Evolutionary conservation across 2,113 vertebrate genomes (phyloP), one percentile per base, ranked within the genome.

Genomic region (Grammomys surdaster): DNA sequence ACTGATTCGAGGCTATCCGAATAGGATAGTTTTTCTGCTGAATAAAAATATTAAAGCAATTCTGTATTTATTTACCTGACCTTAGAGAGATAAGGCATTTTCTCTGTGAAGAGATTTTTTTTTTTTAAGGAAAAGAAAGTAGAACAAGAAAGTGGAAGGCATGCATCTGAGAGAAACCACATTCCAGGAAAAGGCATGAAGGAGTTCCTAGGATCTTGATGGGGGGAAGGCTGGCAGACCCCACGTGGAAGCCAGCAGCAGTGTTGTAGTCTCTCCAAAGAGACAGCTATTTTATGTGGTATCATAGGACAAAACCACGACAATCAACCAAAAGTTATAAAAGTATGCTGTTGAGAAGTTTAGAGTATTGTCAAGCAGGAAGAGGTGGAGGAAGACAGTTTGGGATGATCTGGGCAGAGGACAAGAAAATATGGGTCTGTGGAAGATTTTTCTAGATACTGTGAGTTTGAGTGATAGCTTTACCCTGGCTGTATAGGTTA

Each of bases 21-120:
- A 51, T 56, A 85, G 22, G 33, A 77, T 89, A 88, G 19, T 72
- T n/a, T 89, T 80, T 96, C 51, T 89, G 28, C 7, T 75, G 24
- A 90, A 51, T 76, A 78, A 90, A 95, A 89, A 43, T 82, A 26
- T 36, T 89, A 77, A 91, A 88, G 14, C 69, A 93, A 60, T 93
- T 78, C 28, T 81, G 0, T 82, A 51, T 87, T 93, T 91, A 87
- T 60, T 91, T 96, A 86, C 11, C 87, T 92, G 54, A 86, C 91
- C 54, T 95, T 19, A 73, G 51, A 69, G 36, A 94, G 24, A 24
- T 63, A 60, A 93, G n/a, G 76, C 9, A 72, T 81, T 90, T 94
- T 70, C 60, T 89, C 40, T 36, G 60, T 75, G n/a, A 89, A 95
- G 89, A 48, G 4, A 48, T 63, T 70, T 60, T 73, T 73, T 22